These are phyloP conservation scores for Heterotis niloticus DNA, from an alignment of 2,113 vertebrate species.

Conservation along the genomic window DNA sequence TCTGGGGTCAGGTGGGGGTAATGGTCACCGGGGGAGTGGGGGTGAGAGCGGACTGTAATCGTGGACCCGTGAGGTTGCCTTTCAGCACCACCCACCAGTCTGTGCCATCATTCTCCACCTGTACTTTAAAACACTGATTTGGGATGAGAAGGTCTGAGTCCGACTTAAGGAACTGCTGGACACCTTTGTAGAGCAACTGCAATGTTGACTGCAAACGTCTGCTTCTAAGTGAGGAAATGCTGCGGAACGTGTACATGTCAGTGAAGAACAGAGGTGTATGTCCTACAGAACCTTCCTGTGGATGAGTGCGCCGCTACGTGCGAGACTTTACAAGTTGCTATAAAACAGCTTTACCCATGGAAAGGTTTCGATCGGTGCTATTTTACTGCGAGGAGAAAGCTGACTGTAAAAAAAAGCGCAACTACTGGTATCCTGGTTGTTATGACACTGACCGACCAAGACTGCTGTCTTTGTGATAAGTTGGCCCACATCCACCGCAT, in stretches of 20 bases:
- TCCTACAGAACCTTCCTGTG: too few species aligned
- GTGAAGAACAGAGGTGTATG: neutral
- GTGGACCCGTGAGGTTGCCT: neutral
- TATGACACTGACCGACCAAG: too few species aligned
- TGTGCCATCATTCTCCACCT: neutral
- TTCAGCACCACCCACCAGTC: neutral
- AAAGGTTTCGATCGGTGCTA: too few species aligned
- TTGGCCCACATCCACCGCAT: neutral
- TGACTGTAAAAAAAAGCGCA: too few species aligned
- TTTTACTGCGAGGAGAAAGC: too few species aligned
- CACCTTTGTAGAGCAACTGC: neutral
- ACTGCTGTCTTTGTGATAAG: neutral
- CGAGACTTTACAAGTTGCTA: too few species aligned
- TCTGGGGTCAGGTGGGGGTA: slow-evolving; percentile 2
- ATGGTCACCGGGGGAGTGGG: neutral
- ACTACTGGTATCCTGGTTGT: too few species aligned
- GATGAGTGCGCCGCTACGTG: too few species aligned
- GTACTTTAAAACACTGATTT: too few species aligned
- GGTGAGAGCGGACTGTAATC: neutral
- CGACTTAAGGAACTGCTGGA: neutral
- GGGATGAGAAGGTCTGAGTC: too few species aligned
- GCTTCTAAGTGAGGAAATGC: neutral
- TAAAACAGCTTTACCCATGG: too few species aligned
- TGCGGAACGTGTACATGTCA: neutral
- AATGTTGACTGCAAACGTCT: neutral